Base-by-base conservation (phyloP, 2,888 invertebrate genomes). In the Andrena dorsata region DNA sequence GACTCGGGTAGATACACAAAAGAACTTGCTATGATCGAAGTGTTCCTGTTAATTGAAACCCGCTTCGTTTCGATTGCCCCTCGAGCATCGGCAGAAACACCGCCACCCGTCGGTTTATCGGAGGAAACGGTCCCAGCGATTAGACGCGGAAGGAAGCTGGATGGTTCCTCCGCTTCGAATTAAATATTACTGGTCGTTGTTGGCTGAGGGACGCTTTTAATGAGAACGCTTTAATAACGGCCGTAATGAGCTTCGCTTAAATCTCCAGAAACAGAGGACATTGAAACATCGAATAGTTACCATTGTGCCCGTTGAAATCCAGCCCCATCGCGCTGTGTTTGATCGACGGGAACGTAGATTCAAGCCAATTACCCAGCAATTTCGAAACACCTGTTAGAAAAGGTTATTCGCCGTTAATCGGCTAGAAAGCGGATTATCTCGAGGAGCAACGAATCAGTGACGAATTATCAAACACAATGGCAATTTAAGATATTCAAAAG, bases 21-120 rank as follows among this genome's bases (percentile, higher is more conserved):
- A 28, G 77, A 30, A 35, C 7, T 26, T 26, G 16, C 53, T 8
- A 10, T n/a, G 47, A 49, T 70, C 32, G 28, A 41, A 41, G 20
- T 23, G 26, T 64, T 51, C 23, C 35, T 35, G 58, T 77, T 72
- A 58, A 77, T 65, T 41, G 71, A 32, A 64, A 32, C 13, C 13
- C n/a, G 32, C n/a, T 41, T 53, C 4, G 5, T 23, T 8, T 20
- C 30, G 35, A 53, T 13, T 7, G 13, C 16, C 30, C 10, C 6
- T 8, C 16, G 35, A 10, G 30, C 0, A 23, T 1, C 7, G 41
- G 28, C 7, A 10, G 6, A 16, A 16, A 61, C 28, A 20, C 35
- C 41, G 7, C 13, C n/a, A 30, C 10, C 13, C 20, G 13, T 23
- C n/a, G n/a, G 23, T 64, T 76, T 53, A 23, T 28, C 51, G 28